Evolutionary conservation across 2,113 vertebrate species (phyloP).

Genomic region (Centropristis striata): DNA sequence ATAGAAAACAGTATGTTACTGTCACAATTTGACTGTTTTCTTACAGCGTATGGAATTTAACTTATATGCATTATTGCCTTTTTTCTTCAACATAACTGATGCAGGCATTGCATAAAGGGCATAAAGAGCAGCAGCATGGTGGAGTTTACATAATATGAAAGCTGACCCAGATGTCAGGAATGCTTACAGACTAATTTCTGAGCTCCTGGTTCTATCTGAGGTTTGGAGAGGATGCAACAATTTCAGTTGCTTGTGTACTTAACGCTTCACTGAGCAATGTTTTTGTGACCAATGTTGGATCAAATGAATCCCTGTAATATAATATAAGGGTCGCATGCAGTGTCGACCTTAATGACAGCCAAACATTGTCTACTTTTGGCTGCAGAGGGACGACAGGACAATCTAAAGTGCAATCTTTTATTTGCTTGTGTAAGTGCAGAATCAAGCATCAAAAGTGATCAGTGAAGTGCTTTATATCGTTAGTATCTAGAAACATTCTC

Average conservation of each 20-base stretch:
- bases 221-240: background rate
- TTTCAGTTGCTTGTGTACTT: background rate
- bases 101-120: constrained; percentile 26
- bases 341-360: background rate
- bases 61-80: background rate
- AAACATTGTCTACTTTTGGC: background rate
- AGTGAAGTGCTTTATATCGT: too few relatives aligned
- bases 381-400: background rate
- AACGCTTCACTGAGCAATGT: background rate
- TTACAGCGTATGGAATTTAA: background rate
- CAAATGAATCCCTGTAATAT: constrained; percentile 4
- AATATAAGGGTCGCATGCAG: background rate
- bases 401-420: too few relatives aligned
- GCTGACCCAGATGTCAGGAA: constrained; percentile 8
- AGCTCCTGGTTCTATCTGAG: background rate
- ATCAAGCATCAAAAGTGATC: too few relatives aligned
- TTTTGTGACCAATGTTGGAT: background rate
- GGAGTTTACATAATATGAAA: constrained; percentile 3
- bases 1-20: too few relatives aligned
- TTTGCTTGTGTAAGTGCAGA: background rate
- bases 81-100: constrained; percentile 19
- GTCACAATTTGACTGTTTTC: too few relatives aligned
- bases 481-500: too few relatives aligned
- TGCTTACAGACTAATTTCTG: constrained; percentile 3
- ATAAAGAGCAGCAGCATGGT: background rate